These are phyloP conservation scores for Vidua chalybeata DNA, from an alignment of 2,113 vertebrate genomes.

Conservation along the genomic window DNA sequence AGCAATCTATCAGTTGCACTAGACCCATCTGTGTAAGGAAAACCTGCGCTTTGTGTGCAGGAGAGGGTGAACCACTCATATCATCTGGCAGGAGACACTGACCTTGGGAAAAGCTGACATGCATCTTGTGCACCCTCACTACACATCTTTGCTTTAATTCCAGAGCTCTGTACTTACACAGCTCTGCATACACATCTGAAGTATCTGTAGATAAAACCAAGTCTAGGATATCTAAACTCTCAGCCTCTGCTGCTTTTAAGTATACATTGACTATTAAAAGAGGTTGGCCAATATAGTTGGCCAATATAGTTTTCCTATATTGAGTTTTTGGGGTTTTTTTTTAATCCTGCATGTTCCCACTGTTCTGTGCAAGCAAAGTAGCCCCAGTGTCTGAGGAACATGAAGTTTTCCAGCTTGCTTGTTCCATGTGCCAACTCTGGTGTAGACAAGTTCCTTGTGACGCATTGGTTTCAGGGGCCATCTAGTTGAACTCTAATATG, in stretches of 20 bases:
- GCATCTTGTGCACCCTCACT: not conserved
- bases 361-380: not conserved
- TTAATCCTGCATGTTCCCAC: not conserved
- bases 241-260: not conserved
- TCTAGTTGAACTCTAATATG: not conserved
- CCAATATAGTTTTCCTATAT: not conserved
- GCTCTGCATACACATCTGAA: not conserved
- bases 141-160: not conserved
- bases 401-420: not conserved
- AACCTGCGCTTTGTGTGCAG: not conserved
- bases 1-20: not conserved
- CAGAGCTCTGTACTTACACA: not conserved
- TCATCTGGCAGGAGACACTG: not conserved
- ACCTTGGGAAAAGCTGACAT: not conserved
- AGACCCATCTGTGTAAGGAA: not conserved
- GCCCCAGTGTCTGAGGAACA: not conserved
- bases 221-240: not conserved
- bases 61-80: not conserved
- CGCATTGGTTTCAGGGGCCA: not conserved
- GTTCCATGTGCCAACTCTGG: rapidly evolving
- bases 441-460: not conserved
- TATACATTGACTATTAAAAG: not conserved
- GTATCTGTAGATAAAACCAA: not conserved
- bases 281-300: not conserved
- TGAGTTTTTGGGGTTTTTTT: rapidly evolving